Conservation (phyloP, 2,888 invertebrate genomes). For the Cantharis lateralis region DNA sequence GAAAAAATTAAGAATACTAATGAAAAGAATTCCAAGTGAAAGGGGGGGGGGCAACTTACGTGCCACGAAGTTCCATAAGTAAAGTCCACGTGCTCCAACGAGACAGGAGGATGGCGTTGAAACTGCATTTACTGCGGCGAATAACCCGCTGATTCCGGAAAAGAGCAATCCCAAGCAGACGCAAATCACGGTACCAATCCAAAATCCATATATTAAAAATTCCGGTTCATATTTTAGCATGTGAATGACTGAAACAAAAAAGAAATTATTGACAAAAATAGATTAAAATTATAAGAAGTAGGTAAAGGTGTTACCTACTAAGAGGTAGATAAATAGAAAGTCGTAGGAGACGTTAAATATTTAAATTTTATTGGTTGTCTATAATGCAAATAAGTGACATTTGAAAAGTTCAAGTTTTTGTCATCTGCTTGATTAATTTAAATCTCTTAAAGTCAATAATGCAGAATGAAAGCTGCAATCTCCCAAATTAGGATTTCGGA, state of each 20-base stretch:
- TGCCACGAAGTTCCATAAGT: slow-evolving; percentile 77
- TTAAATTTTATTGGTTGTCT: neutral
- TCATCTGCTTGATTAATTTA: neutral
- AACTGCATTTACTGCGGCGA: slow-evolving; percentile 80
- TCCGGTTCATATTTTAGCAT: slow-evolving; percentile 66
- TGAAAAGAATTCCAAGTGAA: neutral
- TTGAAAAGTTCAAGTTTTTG: neutral
- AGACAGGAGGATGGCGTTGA: slow-evolving; percentile 72
- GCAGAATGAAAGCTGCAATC: neutral
- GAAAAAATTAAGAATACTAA: slow-evolving; percentile 46
- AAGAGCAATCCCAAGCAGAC: slow-evolving; percentile 72
- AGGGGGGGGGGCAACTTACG: slow-evolving; percentile 59
- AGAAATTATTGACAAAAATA: neutral
- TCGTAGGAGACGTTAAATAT: neutral
- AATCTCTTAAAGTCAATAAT: neutral
- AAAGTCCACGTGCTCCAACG: slow-evolving; percentile 71
- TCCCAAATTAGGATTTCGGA: neutral
- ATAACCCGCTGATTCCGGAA: slow-evolving; percentile 70
- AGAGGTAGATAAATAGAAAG: neutral
- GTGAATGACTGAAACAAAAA: slow-evolving; percentile 62
- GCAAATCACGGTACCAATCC: slow-evolving; percentile 75
- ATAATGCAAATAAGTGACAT: neutral
- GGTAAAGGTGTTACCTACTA: neutral
- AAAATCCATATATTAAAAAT: slow-evolving; percentile 71
- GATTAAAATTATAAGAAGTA: neutral